Evolutionary conservation across 1,140 invertebrate genomes (phyloP).

Genomic region (Lasioglossum albipes): DNA sequence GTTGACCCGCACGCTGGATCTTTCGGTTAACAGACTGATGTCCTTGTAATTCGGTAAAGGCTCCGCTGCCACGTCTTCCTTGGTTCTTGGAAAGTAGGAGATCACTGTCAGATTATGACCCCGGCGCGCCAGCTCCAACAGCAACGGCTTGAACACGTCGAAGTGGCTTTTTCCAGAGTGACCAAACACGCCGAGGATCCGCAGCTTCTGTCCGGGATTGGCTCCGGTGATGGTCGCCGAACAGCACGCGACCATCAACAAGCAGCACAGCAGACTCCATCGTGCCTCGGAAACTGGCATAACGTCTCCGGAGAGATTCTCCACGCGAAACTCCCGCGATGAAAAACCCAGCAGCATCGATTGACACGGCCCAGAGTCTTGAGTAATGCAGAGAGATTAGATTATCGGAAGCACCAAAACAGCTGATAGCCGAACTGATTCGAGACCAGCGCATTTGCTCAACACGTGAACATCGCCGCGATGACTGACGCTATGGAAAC

Average conservation of each 20-base stretch:
- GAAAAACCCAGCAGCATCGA: too few relatives aligned
- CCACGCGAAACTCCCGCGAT: not conserved
- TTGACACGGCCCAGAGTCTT: too few relatives aligned
- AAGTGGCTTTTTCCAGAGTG: slow-evolving; percentile 86
- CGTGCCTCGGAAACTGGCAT: not conserved
- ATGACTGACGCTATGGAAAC: too few relatives aligned
- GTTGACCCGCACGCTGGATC: slow-evolving; percentile 63
- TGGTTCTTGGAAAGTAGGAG: slow-evolving; percentile 81
- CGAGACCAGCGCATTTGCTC: too few relatives aligned
- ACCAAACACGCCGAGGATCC: slow-evolving; percentile 84
- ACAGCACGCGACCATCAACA: not conserved
- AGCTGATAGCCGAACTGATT: not conserved
- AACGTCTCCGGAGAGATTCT: not conserved
- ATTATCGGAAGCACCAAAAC: too few relatives aligned
- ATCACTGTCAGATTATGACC: slow-evolving; percentile 87
- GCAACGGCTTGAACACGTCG: slow-evolving; percentile 83
- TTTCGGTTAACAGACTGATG: slow-evolving; percentile 74
- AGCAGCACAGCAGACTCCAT: not conserved
- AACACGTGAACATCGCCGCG: too few relatives aligned
- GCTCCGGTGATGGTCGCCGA: not conserved
- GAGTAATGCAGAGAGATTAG: too few relatives aligned
- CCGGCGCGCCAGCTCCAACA: slow-evolving; percentile 83
- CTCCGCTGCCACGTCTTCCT: slow-evolving; percentile 66
- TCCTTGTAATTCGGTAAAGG: slow-evolving; percentile 81
- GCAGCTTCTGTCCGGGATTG: slow-evolving; percentile 38